Conservation (phyloP, 2,888 invertebrate genomes). For the Thera britannica region DNA sequence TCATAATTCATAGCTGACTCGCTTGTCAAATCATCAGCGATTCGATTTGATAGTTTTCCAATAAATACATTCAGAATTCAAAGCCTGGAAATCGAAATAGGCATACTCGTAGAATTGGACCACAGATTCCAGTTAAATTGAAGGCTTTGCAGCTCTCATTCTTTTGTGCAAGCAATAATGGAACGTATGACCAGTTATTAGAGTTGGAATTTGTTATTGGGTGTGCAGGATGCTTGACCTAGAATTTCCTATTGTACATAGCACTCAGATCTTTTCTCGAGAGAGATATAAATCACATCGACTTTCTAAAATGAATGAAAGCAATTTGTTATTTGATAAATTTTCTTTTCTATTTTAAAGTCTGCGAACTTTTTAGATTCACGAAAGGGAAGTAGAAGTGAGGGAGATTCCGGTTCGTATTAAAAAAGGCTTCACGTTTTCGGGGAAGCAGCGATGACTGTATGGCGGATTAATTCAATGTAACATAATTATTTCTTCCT, state of each 20-base stretch:
- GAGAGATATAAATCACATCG: not conserved
- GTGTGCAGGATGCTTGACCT: constrained; percentile 42
- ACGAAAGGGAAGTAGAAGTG: not conserved
- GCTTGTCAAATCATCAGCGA: not conserved
- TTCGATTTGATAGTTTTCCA: not conserved
- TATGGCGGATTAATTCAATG: not conserved
- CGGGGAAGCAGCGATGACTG: not conserved
- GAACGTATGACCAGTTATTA: constrained; percentile 30
- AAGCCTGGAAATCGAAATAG: constrained; percentile 8
- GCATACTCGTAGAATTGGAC: constrained; percentile 8
- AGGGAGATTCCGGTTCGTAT: not conserved
- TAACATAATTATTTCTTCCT: not conserved
- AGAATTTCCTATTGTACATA: constrained; percentile 40
- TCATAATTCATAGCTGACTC: not conserved
- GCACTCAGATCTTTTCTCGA: constrained; percentile 18
- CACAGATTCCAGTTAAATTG: constrained; percentile 28
- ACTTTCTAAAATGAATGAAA: not conserved
- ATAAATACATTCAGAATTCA: not conserved
- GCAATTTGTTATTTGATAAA: not conserved
- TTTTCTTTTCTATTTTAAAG: not conserved
- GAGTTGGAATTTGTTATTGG: constrained; percentile 36
- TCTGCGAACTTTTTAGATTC: not conserved
- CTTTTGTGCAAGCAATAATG: constrained; percentile 31
- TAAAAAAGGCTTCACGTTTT: not conserved
- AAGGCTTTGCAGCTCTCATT: constrained; percentile 35